Evolutionary conservation across 2,888 invertebrate species (phyloP), one percentile per base, ranked within the genome.

Genomic region (Cryptus armator): DNA sequence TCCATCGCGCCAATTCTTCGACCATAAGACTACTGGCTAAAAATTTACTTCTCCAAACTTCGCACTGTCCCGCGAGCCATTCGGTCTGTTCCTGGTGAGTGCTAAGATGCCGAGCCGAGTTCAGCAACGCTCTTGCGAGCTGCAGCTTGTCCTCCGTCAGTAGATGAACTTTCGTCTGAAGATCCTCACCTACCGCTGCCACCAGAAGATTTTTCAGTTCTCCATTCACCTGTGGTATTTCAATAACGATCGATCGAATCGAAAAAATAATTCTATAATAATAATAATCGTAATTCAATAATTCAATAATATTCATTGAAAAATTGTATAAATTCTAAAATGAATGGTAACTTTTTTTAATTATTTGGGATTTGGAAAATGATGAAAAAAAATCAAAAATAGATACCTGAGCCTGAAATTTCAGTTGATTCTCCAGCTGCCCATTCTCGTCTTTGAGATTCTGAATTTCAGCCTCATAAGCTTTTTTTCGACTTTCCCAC

Each of bases 31-130:
- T 97, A 95, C 98, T 98, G 32, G 99, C 99, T 89, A 99, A 95
- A 94, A 98, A 99, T 95, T 99, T 99, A 92, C 98, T 98, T 86
- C 98, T 96, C 99, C 99, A 99, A 71, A 99, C 98, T 94, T 99
- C 99, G 92, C 98, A 98, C 91, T 99, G 98, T 0, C 99, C 98
- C 19, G 98, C 97, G 51, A 99, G 94, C 95, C 97, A 97, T 93
- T 99, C 99, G 3, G 98, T 97, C 94, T 98, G 98, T 93, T 99
- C 99, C 94, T 98, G 97, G 94, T 98, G 97, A 9, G 97, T 97
- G 74, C 96, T 97, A 76, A 98, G 95, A 93, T 98, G 97, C 93
- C 98, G 96, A 29, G 98, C 97, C 44, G 98, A 98, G 91, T 97
- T 97, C 7, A 98, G 95, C 67, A 99, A 94, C 68, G 98, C 98